Percentiles rank a stretch among this genome's conserved stretches.
phyloP scores from a whole-genome alignment of 2,113 vertebrate genomes.

The Dendrocopos noguchii region DNA sequence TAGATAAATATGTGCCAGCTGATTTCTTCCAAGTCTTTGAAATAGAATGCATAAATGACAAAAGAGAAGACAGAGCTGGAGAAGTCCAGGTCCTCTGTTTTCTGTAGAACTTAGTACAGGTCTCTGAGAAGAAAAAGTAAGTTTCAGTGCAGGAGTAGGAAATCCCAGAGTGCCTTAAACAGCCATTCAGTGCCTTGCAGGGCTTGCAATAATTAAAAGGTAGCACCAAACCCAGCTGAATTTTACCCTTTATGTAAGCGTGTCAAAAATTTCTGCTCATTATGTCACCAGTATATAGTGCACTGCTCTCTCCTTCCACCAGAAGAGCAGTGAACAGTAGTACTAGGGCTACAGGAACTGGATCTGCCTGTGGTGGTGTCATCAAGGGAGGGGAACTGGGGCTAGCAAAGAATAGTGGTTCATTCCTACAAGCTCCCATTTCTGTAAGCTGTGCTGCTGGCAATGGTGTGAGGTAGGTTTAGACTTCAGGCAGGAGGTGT shows the following conservation, averaged over 20 bases:
- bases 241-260: not conserved
- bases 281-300: not conserved
- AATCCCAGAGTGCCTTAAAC: not conserved
- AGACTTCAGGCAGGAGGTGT: not conserved
- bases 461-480: not conserved
- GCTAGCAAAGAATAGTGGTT: not conserved
- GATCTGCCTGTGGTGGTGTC: not conserved
- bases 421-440: not conserved
- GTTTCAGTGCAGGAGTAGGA: not conserved
- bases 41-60: not conserved
- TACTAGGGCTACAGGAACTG: not conserved
- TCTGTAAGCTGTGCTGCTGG: not conserved
- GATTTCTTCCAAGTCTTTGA: not conserved
- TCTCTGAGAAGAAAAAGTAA: not conserved
- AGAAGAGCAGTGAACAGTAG: not conserved
- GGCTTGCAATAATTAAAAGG: not conserved
- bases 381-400: not conserved
- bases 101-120: not conserved
- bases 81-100: not conserved
- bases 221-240: not conserved
- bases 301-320: not conserved
- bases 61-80: not conserved
- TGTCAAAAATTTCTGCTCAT: not conserved
- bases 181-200: not conserved
- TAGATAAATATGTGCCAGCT: not conserved